Evolutionary conservation across 2,888 invertebrate species (phyloP).

Genomic region (Glomeris marginata): DNA sequence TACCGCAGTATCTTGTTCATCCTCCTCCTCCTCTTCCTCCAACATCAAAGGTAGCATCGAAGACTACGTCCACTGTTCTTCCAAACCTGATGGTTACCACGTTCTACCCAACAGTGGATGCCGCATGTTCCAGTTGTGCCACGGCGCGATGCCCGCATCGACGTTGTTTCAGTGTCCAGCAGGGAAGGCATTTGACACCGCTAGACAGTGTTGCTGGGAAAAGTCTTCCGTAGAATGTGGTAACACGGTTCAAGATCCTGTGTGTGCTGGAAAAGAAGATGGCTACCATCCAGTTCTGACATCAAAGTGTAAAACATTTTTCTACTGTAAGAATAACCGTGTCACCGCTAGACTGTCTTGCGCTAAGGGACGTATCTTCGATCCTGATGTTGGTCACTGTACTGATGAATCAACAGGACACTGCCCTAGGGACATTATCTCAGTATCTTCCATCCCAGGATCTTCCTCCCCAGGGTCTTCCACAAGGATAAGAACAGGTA

Average conservation of each 20-base stretch:
- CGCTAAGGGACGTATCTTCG: conserved; percentile 5
- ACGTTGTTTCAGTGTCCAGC: conserved; percentile 15
- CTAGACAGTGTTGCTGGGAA: conserved; percentile 11
- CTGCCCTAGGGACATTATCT: not conserved
- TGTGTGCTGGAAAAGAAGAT: conserved; percentile 16
- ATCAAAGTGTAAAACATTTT: conserved; percentile 15
- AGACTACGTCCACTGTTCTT: conserved; percentile 11
- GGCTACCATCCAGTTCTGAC: conserved; percentile 17
- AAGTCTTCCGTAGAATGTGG: conserved; percentile 10
- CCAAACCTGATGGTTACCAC: conserved; percentile 18
- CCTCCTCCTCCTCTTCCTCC: too few relatives aligned
- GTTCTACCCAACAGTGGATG: conserved; percentile 16
- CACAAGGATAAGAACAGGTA: too few relatives aligned
- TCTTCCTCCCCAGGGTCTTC: not conserved
- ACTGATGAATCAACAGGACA: not conserved
- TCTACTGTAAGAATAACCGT: conserved; percentile 15
- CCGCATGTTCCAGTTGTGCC: conserved; percentile 15
- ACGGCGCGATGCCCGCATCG: conserved; percentile 5
- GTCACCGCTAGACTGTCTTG: conserved; percentile 1
- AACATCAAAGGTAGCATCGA: too few relatives aligned
- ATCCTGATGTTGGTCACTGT: conserved; percentile 3
- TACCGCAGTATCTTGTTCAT: not conserved
- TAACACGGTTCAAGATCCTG: not conserved
- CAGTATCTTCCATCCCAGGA: not conserved
- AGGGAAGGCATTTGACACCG: conserved; percentile 15